Evolutionary conservation across 2,113 vertebrate genomes (phyloP).

Genomic region (Bambusicola thoracicus): DNA sequence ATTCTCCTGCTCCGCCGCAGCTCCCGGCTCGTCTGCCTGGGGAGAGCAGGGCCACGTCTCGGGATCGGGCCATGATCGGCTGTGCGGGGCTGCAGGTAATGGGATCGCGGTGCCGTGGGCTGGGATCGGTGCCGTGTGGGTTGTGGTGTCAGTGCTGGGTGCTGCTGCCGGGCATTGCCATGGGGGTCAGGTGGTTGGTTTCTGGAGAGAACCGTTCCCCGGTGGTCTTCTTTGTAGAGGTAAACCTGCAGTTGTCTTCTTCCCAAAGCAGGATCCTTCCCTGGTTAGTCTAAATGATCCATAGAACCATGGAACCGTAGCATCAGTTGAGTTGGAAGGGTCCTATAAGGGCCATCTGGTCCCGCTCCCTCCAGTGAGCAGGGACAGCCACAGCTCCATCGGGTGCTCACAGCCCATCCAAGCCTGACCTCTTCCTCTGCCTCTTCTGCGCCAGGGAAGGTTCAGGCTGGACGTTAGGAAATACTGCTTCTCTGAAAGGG

Average conservation of each 20-base stretch:
- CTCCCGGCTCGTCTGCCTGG: background rate
- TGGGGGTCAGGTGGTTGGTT: background rate
- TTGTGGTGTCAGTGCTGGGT: background rate
- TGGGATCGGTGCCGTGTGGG: background rate
- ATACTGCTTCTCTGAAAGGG: too few relatives aligned
- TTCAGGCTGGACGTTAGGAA: too few relatives aligned
- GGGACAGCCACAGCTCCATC: too few relatives aligned
- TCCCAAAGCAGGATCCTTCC: background rate
- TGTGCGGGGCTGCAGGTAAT: background rate
- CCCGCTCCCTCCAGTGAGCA: too few relatives aligned
- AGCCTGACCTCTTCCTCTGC: background rate
- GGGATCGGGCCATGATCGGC: background rate
- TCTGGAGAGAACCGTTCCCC: background rate
- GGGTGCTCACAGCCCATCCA: too few relatives aligned
- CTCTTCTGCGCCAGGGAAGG: too few relatives aligned
- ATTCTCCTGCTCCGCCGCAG: background rate
- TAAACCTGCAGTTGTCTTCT: background rate
- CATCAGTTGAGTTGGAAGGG: too few relatives aligned
- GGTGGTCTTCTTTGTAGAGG: background rate
- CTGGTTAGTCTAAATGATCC: background rate
- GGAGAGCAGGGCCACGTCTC: background rate
- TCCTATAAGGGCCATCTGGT: too few relatives aligned
- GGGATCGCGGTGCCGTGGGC: background rate
- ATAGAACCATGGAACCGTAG: too few relatives aligned
- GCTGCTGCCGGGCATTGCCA: background rate